These are phyloP conservation scores for Boulengeromyrus knoepffleri DNA, from an alignment of 2,113 vertebrate species.

Conservation along the genomic window DNA sequence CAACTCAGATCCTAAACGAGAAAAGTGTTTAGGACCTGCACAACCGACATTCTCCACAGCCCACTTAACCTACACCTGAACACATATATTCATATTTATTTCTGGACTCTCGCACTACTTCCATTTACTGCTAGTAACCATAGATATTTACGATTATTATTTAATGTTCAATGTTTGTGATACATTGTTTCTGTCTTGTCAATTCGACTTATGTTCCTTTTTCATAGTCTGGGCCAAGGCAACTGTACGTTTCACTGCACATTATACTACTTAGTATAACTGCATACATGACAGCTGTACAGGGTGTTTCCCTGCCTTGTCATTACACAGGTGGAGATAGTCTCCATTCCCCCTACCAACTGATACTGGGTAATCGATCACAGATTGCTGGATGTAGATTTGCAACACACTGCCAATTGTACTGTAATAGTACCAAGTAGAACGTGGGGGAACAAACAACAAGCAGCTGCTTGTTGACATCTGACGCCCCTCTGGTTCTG, in stretches of 20 bases:
- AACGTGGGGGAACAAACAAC: neutral
- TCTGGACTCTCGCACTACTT: neutral
- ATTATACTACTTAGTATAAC: neutral
- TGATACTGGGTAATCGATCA: neutral
- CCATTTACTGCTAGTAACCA: neutral
- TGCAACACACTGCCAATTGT: neutral
- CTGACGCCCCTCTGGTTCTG: neutral
- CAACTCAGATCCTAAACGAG: neutral
- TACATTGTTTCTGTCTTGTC: neutral
- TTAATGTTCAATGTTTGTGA: neutral
- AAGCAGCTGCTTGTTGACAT: neutral
- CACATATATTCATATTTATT: neutral
- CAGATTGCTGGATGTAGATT: neutral
- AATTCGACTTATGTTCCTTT: neutral
- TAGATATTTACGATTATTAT: neutral
- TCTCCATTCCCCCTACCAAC: neutral
- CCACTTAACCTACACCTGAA: neutral
- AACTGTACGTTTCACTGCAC: neutral
- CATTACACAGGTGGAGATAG: neutral
- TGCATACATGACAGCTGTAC: neutral
- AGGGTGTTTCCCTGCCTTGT: neutral
- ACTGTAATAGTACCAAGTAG: neutral
- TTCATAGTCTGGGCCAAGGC: neutral
- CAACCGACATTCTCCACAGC: neutral
- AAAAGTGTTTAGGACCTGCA: neutral